Evolutionary conservation across 2,888 invertebrate genomes (phyloP).

Genomic region (Chydorus sphaericus): DNA sequence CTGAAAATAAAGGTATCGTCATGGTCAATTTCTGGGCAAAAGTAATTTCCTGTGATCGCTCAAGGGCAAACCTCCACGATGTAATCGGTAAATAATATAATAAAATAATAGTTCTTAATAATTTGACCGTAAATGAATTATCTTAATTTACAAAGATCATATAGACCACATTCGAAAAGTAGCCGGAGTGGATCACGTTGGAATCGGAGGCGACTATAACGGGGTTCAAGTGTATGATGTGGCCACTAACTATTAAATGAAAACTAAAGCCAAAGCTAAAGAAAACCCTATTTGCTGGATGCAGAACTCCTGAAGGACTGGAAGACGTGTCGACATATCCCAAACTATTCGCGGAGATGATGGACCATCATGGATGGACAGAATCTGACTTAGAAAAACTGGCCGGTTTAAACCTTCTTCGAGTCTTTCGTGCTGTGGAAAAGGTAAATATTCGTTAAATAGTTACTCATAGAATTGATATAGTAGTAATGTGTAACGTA

Average conservation of each 20-base stretch:
- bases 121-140: no score
- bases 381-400: conserved; percentile 31
- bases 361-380: conserved; percentile 39
- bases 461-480: no score
- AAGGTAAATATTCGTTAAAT: neutral
- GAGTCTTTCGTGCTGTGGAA: conserved; percentile 23
- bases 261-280: no score
- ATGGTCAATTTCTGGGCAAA: conserved; percentile 30
- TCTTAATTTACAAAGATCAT: no score
- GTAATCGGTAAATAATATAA: conserved; percentile 25
- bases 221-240: conserved; percentile 22
- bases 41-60: conserved; percentile 27
- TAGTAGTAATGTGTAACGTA: neutral
- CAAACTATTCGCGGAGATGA: conserved; percentile 43
- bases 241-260: no score
- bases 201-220: conserved; percentile 24
- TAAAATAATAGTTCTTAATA: no score
- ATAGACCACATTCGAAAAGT: conserved; percentile 22
- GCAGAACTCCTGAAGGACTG: conserved; percentile 36
- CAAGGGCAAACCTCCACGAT: conserved; percentile 24
- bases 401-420: conserved; percentile 32
- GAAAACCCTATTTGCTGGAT: conserved; percentile 10
- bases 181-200: conserved; percentile 23
- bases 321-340: conserved; percentile 43
- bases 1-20: conserved; percentile 28